Percentiles rank a stretch among this genome's conserved stretches.
These are phyloP conservation scores for Eugnorisma glareosa DNA, from an alignment of 2,888 invertebrate species.

Conservation along the genomic window DNA sequence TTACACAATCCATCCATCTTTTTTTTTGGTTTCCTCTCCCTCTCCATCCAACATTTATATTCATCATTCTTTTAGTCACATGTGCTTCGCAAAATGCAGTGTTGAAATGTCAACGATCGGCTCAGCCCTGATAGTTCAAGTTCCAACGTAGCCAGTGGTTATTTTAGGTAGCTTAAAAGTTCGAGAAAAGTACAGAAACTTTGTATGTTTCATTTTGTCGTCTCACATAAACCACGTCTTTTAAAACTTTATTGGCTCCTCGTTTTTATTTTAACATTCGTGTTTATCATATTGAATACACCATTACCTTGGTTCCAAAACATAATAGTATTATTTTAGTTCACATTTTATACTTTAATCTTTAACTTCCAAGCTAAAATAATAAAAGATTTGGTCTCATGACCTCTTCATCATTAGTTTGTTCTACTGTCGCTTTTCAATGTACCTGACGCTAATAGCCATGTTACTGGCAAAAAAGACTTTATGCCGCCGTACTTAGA, in stretches of 20 bases:
- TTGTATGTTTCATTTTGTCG: background rate
- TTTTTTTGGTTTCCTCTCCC: too few species aligned
- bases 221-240: too few species aligned
- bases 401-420: conserved; percentile 20
- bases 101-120: background rate
- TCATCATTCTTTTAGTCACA: too few species aligned
- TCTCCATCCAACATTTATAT: too few species aligned
- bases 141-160: background rate
- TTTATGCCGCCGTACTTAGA: background rate
- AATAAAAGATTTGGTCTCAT: conserved; percentile 6
- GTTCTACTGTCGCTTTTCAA: conserved; percentile 21
- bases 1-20: too few species aligned
- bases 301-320: background rate
- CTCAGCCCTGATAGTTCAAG: background rate
- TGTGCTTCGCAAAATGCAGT: background rate
- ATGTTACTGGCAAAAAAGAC: background rate
- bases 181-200: background rate
- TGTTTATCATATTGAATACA: background rate
- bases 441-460: background rate
- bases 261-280: too few species aligned
- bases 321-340: background rate
- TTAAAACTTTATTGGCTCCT: background rate
- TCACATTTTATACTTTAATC: background rate
- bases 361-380: conserved; percentile 4
- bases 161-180: background rate